Evolutionary conservation across 2,113 vertebrate species (phyloP).

Genomic region (Rhipidura dahli): DNA sequence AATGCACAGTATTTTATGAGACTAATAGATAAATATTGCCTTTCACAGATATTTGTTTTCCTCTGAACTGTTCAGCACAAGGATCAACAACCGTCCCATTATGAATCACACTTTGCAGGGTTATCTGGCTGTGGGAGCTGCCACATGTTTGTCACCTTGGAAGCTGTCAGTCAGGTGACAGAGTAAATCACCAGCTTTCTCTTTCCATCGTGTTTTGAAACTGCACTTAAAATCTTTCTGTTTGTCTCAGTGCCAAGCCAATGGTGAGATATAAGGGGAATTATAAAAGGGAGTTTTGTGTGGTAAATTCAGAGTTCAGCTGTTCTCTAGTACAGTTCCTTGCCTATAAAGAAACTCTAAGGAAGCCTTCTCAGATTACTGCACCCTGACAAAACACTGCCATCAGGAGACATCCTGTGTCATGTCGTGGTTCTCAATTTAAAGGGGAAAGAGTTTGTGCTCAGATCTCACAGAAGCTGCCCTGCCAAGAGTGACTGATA

Average conservation of each 20-base stretch:
- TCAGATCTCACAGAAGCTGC: background rate
- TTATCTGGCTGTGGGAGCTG: background rate
- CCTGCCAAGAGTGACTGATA: background rate
- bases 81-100: background rate
- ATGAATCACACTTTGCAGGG: background rate
- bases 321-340: background rate
- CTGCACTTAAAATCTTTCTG: background rate
- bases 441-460: background rate
- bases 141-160: background rate
- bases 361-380: background rate
- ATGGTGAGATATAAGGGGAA: background rate
- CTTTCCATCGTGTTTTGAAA: background rate
- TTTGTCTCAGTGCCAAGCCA: background rate
- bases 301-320: background rate
- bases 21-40: background rate
- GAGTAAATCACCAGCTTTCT: background rate
- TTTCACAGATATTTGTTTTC: background rate
- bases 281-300: background rate
- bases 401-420: background rate
- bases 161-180: background rate
- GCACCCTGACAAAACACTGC: background rate
- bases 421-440: background rate
- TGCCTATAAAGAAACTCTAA: background rate
- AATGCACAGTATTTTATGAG: background rate
- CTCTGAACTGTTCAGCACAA: background rate